Evolutionary conservation across 1,140 invertebrate genomes (phyloP).

Genomic region (Oscheius sp.): DNA sequence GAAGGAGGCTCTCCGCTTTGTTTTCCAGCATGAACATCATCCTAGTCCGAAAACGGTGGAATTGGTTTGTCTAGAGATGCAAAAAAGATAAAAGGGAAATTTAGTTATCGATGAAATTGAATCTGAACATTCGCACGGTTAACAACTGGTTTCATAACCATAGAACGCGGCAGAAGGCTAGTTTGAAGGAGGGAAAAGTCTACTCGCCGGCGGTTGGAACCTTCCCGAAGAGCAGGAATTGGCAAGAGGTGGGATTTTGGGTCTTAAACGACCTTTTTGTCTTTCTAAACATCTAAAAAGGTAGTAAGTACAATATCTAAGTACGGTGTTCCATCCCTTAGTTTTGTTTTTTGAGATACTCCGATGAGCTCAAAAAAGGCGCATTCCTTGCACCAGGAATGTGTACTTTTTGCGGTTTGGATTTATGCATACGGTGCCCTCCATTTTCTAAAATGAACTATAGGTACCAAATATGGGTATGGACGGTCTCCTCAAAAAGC

Average conservation of each 20-base stretch:
- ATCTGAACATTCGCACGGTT: slow-evolving; percentile 88
- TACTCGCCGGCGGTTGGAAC: neutral
- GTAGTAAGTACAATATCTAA: too few relatives aligned
- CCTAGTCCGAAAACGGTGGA: slow-evolving; percentile 74
- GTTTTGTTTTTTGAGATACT: too few relatives aligned
- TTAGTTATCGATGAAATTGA: slow-evolving; percentile 78
- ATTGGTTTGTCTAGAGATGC: neutral
- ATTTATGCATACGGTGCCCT: too few relatives aligned
- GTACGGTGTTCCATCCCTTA: too few relatives aligned
- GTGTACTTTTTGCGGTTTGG: too few relatives aligned
- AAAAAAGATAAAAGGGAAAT: neutral
- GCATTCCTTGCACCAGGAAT: too few relatives aligned
- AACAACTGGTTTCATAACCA: slow-evolving; percentile 99
- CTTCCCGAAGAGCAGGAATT: neutral
- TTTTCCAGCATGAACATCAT: slow-evolving; percentile 91
- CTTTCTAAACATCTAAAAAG: too few relatives aligned
- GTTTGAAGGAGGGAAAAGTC: slow-evolving; percentile 21
- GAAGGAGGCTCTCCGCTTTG: slow-evolving; percentile 87
- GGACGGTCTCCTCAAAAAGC: too few relatives aligned
- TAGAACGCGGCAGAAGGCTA: slow-evolving; percentile 86
- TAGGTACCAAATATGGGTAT: too few relatives aligned
- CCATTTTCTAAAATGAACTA: too few relatives aligned
- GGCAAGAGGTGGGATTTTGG: slow-evolving; percentile 9
- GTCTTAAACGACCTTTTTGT: too few relatives aligned
- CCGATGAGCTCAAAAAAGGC: too few relatives aligned